These are phyloP conservation scores for Tuberolachnus salignus DNA, from an alignment of 2,888 invertebrate genomes.

Conservation along the genomic window DNA sequence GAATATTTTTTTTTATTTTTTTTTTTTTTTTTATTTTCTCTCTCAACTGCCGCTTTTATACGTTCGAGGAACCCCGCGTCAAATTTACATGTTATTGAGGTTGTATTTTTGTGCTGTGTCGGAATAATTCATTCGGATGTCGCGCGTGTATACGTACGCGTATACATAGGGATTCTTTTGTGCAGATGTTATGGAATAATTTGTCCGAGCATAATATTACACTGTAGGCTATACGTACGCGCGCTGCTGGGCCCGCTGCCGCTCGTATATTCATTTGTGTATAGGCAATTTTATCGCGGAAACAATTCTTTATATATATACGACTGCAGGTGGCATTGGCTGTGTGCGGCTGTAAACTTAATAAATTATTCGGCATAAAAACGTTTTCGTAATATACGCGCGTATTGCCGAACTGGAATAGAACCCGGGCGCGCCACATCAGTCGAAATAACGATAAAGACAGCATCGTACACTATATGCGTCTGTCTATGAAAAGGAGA, in stretches of 20 bases:
- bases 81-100: conserved; percentile 54
- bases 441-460: no score
- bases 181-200: conserved; percentile 48
- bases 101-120: conserved; percentile 30
- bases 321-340: not conserved
- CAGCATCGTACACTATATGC: no score
- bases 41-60: no score
- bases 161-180: conserved; percentile 19
- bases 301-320: not conserved
- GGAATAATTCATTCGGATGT: conserved; percentile 47
- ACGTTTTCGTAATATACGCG: no score
- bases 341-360: not conserved
- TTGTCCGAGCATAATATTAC: conserved; percentile 18
- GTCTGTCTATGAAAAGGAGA: no score
- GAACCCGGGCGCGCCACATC: no score
- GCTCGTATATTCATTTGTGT: not conserved
- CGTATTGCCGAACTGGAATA: no score
- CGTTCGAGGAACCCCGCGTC: not conserved
- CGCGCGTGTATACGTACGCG: not conserved
- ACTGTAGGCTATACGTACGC: no score
- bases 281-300: not conserved
- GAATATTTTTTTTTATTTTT: not conserved
- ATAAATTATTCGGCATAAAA: conserved; percentile 28
- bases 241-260: not conserved
- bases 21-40: not conserved